Conservation (phyloP, 2,797 vertebrate species). For the Ptychobarbus kaznakovi region DNA sequence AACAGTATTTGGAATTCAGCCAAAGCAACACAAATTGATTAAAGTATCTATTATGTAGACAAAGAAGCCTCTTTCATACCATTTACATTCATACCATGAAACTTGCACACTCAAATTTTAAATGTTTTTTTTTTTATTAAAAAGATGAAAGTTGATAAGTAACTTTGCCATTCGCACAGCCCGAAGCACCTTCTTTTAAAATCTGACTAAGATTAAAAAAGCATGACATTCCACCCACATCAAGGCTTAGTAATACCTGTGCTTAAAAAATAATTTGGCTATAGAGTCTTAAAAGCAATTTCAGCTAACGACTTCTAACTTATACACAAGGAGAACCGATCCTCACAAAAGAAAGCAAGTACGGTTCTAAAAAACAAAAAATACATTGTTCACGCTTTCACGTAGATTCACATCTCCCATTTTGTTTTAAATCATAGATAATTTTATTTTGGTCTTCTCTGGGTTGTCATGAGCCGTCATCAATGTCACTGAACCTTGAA, state of each 20-base stretch:
- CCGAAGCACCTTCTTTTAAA: background rate
- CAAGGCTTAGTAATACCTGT: constrained; percentile 26
- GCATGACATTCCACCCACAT: background rate
- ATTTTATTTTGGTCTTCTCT: constrained; percentile 66
- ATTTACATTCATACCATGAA: background rate
- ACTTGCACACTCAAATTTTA: constrained; percentile 61
- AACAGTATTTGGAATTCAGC: background rate
- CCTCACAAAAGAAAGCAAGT: background rate
- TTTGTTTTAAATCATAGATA: constrained; percentile 64
- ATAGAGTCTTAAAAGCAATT: constrained; percentile 22
- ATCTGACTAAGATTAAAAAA: constrained; percentile 19
- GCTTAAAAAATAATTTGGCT: constrained; percentile 15
- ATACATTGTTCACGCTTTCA: constrained; percentile 8
- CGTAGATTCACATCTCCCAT: constrained; percentile 17
- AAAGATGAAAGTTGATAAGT: constrained; percentile 13
- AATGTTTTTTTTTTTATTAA: constrained; percentile 37
- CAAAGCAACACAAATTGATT: constrained; percentile 16
- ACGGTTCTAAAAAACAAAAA: background rate
- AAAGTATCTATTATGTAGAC: constrained; percentile 16
- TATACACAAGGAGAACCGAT: background rate
- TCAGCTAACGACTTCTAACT: constrained; percentile 21
- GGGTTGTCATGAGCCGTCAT: constrained; percentile 80
- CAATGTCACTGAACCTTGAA: constrained; percentile 79
- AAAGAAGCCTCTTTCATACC: background rate
- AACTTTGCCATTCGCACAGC: constrained; percentile 58